Evolutionary conservation across 1,140 invertebrate species (phyloP).

Genomic region (Acromyrmex heyeri): DNA sequence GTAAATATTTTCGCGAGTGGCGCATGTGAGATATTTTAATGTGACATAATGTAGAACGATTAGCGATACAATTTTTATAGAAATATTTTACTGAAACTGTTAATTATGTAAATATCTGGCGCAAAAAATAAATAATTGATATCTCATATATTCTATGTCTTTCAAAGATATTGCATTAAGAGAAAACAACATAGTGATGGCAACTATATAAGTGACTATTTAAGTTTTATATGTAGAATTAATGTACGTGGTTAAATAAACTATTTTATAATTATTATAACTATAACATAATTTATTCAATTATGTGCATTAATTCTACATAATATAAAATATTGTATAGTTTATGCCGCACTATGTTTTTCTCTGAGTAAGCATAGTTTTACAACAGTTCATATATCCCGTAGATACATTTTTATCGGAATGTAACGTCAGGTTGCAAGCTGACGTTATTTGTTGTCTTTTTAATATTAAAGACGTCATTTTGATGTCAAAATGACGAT

Average conservation of each 20-base stretch:
- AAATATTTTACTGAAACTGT: not conserved
- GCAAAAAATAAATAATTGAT: constrained; percentile 40
- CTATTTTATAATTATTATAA: too few relatives aligned
- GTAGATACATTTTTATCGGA: not conserved
- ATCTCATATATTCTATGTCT: not conserved
- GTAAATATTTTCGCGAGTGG: constrained; percentile 27
- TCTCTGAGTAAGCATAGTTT: not conserved
- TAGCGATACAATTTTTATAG: constrained; percentile 28
- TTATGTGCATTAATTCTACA: too few relatives aligned
- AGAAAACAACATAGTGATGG: too few relatives aligned
- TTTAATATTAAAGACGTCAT: too few relatives aligned
- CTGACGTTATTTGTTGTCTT: too few relatives aligned
- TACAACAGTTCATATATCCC: not conserved
- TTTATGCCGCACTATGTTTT: too few relatives aligned
- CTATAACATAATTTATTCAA: too few relatives aligned
- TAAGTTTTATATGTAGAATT: too few relatives aligned
- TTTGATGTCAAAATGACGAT: too few relatives aligned
- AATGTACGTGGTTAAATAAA: too few relatives aligned
- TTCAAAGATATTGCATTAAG: not conserved
- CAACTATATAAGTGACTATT: too few relatives aligned
- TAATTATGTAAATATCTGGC: constrained; percentile 36
- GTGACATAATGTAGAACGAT: constrained; percentile 20
- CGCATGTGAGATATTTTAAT: constrained; percentile 20
- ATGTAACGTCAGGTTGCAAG: not conserved
- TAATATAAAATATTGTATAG: too few relatives aligned